Percentiles rank a stretch among this genome's conserved stretches.
Conservation (phyloP, 92 coral and sea anemone genomes). For the Hydrozoanthus gracilis region DNA sequence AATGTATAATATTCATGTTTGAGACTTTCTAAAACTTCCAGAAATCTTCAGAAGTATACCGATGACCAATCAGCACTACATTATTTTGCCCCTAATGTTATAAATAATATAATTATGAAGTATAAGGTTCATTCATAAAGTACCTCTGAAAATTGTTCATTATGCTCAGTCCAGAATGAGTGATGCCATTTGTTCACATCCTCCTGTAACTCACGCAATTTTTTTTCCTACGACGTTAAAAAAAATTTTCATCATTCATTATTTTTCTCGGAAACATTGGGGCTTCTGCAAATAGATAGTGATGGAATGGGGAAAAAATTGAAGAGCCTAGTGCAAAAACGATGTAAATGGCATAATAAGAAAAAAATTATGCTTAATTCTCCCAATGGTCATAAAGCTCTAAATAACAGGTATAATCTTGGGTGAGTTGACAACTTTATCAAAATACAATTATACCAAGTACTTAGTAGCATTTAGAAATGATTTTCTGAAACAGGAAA, state of each 20-base stretch:
- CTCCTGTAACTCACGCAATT: slow-evolving; percentile 34
- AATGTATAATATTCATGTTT: neutral
- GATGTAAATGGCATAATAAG: neutral
- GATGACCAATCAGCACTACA: no score
- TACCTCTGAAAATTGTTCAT: slow-evolving; percentile 32
- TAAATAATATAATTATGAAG: neutral
- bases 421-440: no score
- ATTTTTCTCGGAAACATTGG: neutral
- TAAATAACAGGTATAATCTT: no score
- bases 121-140: neutral
- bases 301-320: no score
- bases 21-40: neutral
- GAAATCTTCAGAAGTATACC: no score
- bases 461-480: no score
- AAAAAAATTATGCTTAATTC: neutral
- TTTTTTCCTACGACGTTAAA: neutral
- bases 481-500: no score
- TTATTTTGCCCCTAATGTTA: neutral
- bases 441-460: no score
- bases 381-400: neutral
- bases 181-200: slow-evolving; percentile 27
- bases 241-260: neutral
- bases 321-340: no score
- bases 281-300: no score
- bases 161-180: slow-evolving; percentile 41